phyloP scores from a whole-genome alignment of 2,113 vertebrate genomes.

The Austrofundulus limnaeus region DNA sequence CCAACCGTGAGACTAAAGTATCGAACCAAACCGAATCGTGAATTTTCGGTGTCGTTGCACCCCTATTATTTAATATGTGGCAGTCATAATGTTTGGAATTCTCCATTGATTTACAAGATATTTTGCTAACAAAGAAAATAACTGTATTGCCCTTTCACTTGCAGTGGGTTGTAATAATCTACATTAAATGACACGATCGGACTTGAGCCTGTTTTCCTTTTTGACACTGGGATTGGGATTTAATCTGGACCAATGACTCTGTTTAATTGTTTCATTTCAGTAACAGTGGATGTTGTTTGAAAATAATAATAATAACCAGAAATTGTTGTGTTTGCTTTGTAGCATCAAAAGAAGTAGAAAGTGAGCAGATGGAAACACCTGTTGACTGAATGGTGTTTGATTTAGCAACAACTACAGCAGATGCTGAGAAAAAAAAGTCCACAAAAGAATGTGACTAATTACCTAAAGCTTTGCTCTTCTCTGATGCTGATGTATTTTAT shows the following conservation, averaged over 20 bases:
- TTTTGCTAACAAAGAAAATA: too few relatives aligned
- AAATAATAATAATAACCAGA: neutral
- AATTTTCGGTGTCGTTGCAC: too few relatives aligned
- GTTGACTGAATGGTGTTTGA: slow-evolving; percentile 18
- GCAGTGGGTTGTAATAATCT: too few relatives aligned
- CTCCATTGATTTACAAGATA: too few relatives aligned
- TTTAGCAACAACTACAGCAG: slow-evolving; percentile 24
- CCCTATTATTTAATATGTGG: too few relatives aligned
- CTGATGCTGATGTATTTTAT: neutral
- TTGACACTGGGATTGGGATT: too few relatives aligned
- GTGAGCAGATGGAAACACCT: slow-evolving; percentile 42
- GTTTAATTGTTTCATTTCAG: neutral
- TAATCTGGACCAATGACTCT: neutral
- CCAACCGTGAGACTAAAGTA: too few relatives aligned
- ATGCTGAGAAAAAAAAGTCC: neutral
- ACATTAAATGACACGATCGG: too few relatives aligned
- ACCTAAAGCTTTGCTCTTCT: slow-evolving; percentile 25
- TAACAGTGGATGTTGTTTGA: slow-evolving; percentile 10
- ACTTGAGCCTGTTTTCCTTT: too few relatives aligned
- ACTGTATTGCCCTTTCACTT: too few relatives aligned
- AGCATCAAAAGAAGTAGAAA: slow-evolving; percentile 31
- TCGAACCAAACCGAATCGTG: too few relatives aligned
- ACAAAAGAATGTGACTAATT: slow-evolving; percentile 28
- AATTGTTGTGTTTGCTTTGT: slow-evolving; percentile 34
- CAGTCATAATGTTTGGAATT: too few relatives aligned